These are phyloP conservation scores for Cricetomys ansorgei DNA, from an alignment of 2,113 vertebrate genomes.

Conservation along the genomic window DNA sequence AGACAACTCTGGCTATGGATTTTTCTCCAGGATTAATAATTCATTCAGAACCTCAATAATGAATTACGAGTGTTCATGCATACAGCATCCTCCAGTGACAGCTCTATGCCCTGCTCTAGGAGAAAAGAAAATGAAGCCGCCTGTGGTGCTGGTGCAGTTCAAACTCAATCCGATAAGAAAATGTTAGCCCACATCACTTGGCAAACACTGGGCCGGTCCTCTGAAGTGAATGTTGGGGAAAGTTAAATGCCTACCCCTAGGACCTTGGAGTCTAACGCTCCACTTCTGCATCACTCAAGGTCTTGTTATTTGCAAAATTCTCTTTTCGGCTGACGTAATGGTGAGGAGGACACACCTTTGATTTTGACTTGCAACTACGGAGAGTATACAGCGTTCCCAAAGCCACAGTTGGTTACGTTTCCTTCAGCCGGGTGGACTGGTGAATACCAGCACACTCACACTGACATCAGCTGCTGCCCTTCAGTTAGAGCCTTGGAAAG, in stretches of 20 bases:
- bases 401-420: constrained; percentile 16
- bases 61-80: constrained; percentile 26
- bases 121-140: neutral
- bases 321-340: constrained; percentile 14
- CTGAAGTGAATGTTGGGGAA: neutral
- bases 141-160: neutral
- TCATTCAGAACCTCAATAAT: constrained; percentile 60
- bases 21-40: constrained; percentile 65
- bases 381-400: constrained; percentile 47
- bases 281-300: neutral
- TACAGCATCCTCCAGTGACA: neutral
- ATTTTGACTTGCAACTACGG: constrained; percentile 42
- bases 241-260: neutral
- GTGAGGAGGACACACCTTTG: constrained; percentile 16
- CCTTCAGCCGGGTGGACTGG: constrained; percentile 38
- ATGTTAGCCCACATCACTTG: neutral
- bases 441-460: neutral
- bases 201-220: neutral
- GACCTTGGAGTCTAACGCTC: neutral
- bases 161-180: constrained; percentile 33
- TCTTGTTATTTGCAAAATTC: neutral
- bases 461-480: constrained; percentile 29
- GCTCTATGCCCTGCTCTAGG: neutral
- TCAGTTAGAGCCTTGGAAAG: constrained; percentile 50
- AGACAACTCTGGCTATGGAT: constrained; percentile 24